These are phyloP conservation scores for Prosapia bicincta DNA, from an alignment of 2,888 invertebrate species.

Conservation along the genomic window DNA sequence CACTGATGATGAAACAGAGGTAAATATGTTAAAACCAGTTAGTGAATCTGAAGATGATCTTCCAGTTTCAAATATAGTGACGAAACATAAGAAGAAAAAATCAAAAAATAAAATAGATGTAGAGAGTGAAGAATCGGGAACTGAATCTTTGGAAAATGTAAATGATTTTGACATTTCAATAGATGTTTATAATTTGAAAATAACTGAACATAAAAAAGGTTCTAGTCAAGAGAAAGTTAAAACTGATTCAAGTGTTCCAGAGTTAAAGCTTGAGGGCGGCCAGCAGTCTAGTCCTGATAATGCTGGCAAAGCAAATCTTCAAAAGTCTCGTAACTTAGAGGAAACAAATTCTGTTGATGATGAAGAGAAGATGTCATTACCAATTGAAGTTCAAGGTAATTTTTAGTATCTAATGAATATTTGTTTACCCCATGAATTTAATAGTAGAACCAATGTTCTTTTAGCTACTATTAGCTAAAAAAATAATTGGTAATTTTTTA, in stretches of 20 bases:
- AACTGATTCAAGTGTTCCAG: no score
- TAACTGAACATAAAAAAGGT: constrained; percentile 12
- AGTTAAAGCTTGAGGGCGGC: neutral
- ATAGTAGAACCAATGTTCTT: no score
- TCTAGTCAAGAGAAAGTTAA: neutral
- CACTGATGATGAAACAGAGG: constrained; percentile 52
- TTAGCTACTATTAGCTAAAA: no score
- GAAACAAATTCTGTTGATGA: constrained; percentile 35
- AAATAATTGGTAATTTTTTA: no score
- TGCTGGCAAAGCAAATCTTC: neutral
- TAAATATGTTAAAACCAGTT: constrained; percentile 39
- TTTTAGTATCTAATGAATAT: no score
- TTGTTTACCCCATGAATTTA: no score
- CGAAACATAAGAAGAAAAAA: constrained; percentile 35
- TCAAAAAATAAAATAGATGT: constrained; percentile 32
- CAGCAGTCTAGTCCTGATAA: neutral
- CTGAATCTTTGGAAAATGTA: constrained; percentile 36
- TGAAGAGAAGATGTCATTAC: constrained; percentile 9
- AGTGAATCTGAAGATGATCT: constrained; percentile 33
- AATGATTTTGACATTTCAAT: constrained; percentile 39
- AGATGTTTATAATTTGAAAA: neutral
- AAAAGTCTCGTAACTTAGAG: constrained; percentile 23
- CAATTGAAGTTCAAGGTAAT: neutral
- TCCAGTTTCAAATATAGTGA: neutral
- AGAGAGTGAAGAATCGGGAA: constrained; percentile 31